phyloP scores from a whole-genome alignment of 2,888 invertebrate genomes.

The Leptinotarsa rubiginosa region DNA sequence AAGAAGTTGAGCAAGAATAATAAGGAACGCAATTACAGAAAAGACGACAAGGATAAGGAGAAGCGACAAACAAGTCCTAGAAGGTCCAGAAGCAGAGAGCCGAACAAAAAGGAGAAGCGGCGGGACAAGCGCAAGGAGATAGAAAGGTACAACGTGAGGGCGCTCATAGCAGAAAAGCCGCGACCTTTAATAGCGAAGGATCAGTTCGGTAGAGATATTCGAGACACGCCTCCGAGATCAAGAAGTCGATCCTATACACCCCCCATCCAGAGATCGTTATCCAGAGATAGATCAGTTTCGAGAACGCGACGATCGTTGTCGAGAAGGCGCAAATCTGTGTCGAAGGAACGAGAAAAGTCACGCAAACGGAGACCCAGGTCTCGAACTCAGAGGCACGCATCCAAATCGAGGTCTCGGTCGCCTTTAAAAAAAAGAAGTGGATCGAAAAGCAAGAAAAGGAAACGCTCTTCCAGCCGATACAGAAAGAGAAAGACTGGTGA shows the following conservation, averaged over 20 bases:
- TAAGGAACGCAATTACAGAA: constrained; percentile 83
- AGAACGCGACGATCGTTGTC: constrained; percentile 48
- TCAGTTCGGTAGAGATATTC: constrained; percentile 81
- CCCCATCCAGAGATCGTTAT: constrained; percentile 56
- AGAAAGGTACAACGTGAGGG: constrained; percentile 85
- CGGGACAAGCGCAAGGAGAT: constrained; percentile 81
- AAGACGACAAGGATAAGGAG: constrained; percentile 67
- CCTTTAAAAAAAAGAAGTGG: constrained; percentile 45
- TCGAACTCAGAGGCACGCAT: constrained; percentile 49
- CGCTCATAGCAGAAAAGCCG: constrained; percentile 78
- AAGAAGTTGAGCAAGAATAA: constrained; percentile 84
- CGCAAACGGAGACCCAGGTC: constrained; percentile 49
- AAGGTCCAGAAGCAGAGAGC: constrained; percentile 50
- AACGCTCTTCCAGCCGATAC: constrained; percentile 57
- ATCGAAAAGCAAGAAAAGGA: constrained; percentile 57
- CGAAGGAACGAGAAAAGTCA: constrained; percentile 51
- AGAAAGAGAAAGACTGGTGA: constrained; percentile 58
- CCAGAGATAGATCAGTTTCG: constrained; percentile 50
- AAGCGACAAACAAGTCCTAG: constrained; percentile 63
- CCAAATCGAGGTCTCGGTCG: constrained; percentile 52
- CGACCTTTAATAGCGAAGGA: constrained; percentile 71
- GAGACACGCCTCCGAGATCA: constrained; percentile 51
- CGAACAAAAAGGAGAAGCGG: constrained; percentile 63
- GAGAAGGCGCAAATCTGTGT: constrained; percentile 47
- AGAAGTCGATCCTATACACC: constrained; percentile 56